phyloP scores from a whole-genome alignment of 2,797 vertebrate species.

The Myotis myotis region DNA sequence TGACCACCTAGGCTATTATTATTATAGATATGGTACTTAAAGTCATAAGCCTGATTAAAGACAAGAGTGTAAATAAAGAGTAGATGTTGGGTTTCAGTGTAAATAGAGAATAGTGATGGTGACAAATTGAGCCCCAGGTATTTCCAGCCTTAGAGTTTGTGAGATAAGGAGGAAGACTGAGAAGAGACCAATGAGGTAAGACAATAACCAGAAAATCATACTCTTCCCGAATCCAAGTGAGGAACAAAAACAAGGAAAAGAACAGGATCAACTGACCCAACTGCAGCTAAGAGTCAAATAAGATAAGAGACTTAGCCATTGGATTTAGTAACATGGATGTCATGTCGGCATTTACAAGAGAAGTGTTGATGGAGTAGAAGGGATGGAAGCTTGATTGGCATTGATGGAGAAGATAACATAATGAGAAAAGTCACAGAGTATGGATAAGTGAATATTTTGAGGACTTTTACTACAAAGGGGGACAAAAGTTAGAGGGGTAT shows the following conservation, averaged over 20 bases:
- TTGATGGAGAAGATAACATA: neutral
- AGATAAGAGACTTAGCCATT: neutral
- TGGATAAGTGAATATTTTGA: neutral
- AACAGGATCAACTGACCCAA: neutral
- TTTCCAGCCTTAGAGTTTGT: neutral
- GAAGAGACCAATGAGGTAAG: neutral
- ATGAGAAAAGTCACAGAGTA: neutral
- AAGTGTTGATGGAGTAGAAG: neutral
- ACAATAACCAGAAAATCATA: neutral
- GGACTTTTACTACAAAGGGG: neutral
- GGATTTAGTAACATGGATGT: neutral
- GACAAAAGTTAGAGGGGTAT: neutral
- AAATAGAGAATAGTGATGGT: neutral
- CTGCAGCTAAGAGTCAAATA: neutral
- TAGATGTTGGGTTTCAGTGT: neutral
- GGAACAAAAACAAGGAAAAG: neutral
- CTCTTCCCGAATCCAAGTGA: neutral
- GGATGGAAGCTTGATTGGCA: neutral
- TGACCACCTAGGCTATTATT: no score
- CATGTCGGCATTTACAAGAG: neutral
- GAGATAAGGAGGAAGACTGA: neutral
- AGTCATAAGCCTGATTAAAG: neutral
- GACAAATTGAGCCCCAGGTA: neutral
- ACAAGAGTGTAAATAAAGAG: neutral
- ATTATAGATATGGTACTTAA: neutral